A percentile compares a stretch with the other conserved stretches of the same genome.
Evolutionary conservation across 1,140 invertebrate species (phyloP).

Genomic region (Euwallacea similis): DNA sequence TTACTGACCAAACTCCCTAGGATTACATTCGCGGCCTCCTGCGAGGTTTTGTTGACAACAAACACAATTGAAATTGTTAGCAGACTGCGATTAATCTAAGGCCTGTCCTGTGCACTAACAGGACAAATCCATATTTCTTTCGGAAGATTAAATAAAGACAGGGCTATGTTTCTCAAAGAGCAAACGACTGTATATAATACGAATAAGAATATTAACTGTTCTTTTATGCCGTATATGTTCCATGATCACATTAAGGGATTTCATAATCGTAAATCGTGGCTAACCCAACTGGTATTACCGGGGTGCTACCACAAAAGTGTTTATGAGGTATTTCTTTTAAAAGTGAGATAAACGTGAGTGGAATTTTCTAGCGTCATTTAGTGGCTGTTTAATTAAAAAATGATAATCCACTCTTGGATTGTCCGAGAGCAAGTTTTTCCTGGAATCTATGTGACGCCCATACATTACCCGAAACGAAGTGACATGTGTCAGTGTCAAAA

Average conservation of each 20-base stretch:
- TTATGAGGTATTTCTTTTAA: background rate
- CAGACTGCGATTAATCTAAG: background rate
- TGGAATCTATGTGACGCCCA: too few species aligned
- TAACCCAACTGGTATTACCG: slow-evolving; percentile 33
- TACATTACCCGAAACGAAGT: too few species aligned
- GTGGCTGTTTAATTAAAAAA: too few species aligned
- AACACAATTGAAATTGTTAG: background rate
- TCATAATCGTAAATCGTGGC: slow-evolving; percentile 46
- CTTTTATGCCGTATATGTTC: slow-evolving; percentile 47
- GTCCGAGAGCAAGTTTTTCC: too few species aligned
- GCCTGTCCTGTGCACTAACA: background rate
- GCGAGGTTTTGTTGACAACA: background rate
- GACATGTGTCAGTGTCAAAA: too few species aligned
- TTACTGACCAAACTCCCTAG: background rate
- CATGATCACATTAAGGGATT: slow-evolving; percentile 49
- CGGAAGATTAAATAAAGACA: slow-evolving; percentile 37
- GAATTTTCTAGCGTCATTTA: too few species aligned
- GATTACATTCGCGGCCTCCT: background rate
- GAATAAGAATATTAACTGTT: slow-evolving; percentile 49
- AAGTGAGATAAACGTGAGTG: too few species aligned
- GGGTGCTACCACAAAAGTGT: slow-evolving; percentile 6
- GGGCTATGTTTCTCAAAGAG: slow-evolving; percentile 35
- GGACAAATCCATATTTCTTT: slow-evolving; percentile 26
- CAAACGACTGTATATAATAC: slow-evolving; percentile 40
- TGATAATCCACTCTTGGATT: too few species aligned